phyloP scores from a whole-genome alignment of 2,113 vertebrate genomes.

The Gallinago undulata region DNA sequence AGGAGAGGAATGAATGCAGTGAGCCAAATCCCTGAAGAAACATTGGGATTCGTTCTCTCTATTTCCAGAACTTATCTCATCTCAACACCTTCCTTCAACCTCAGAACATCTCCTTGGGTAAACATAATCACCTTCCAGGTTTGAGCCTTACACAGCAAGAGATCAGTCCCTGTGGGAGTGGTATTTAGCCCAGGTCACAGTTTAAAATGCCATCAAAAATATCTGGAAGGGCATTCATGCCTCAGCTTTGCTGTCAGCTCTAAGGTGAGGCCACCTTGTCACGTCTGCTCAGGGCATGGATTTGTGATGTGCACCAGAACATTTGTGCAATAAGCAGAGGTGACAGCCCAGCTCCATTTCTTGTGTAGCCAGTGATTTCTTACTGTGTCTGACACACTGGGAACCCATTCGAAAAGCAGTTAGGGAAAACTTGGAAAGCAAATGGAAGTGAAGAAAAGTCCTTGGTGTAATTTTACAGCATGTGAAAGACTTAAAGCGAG shows the following conservation, averaged over 20 bases:
- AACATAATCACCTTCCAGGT: constrained; percentile 47
- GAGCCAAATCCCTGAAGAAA: neutral
- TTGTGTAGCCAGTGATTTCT: neutral
- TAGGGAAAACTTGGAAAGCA: constrained; percentile 31
- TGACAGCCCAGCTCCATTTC: neutral
- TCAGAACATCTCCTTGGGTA: constrained; percentile 38
- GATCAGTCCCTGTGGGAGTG: neutral
- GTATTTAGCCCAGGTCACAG: neutral
- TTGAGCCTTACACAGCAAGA: neutral
- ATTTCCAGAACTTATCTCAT: constrained; percentile 43
- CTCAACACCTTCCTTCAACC: constrained; percentile 44
- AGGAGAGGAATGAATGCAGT: fast-evolving
- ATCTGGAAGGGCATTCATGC: neutral
- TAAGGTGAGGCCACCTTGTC: neutral
- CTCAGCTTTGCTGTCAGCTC: neutral
- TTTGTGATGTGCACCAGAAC: neutral
- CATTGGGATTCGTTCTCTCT: neutral
- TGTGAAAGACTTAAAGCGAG: constrained; percentile 54
- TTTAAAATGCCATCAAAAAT: constrained; percentile 15
- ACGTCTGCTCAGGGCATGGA: neutral
- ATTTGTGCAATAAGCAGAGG: neutral
- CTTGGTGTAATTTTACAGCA: constrained; percentile 51
- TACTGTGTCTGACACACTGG: neutral
- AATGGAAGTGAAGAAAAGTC: constrained; percentile 35
- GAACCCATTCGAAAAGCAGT: neutral